These are phyloP conservation scores for Cosmopolites sordidus DNA, from an alignment of 2,888 invertebrate genomes.

Conservation along the genomic window DNA sequence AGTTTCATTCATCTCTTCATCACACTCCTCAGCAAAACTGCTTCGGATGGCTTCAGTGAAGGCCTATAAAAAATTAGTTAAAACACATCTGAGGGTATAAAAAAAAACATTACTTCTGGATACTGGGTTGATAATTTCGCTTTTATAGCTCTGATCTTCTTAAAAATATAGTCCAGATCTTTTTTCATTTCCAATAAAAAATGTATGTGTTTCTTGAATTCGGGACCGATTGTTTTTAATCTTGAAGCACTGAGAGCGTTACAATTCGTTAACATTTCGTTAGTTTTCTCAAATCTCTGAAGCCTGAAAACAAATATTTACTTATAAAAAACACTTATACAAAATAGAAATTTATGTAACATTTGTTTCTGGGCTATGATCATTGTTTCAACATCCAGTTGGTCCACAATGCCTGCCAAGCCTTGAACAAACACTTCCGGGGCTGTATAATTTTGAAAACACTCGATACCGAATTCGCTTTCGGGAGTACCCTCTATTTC, in stretches of 20 bases:
- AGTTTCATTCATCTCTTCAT: constrained; percentile 36
- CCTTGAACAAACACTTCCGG: constrained; percentile 92
- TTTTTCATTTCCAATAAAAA: constrained; percentile 87
- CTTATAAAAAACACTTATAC: too few species aligned
- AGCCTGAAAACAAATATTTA: constrained; percentile 58
- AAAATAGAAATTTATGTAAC: constrained; percentile 60
- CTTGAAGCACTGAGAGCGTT: constrained; percentile 89
- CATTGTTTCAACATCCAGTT: constrained; percentile 84
- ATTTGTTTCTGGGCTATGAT: constrained; percentile 90
- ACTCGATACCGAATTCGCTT: constrained; percentile 75
- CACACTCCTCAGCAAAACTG: constrained; percentile 45
- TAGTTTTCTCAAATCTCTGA: constrained; percentile 95
- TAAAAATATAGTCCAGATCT: constrained; percentile 91
- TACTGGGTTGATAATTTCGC: constrained; percentile 68
- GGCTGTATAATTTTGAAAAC: constrained; percentile 85
- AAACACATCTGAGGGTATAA: neutral
- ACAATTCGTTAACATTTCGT: constrained; percentile 97
- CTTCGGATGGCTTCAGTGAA: constrained; percentile 57
- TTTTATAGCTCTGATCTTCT: constrained; percentile 81
- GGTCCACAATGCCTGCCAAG: constrained; percentile 84
- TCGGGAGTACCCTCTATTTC: constrained; percentile 57
- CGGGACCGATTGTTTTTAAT: constrained; percentile 77
- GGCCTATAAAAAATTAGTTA: constrained; percentile 56
- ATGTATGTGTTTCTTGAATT: constrained; percentile 87
- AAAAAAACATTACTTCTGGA: constrained; percentile 22